phyloP scores from a whole-genome alignment of 23 tunicate species.

The Clavelina lepadiformis region DNA sequence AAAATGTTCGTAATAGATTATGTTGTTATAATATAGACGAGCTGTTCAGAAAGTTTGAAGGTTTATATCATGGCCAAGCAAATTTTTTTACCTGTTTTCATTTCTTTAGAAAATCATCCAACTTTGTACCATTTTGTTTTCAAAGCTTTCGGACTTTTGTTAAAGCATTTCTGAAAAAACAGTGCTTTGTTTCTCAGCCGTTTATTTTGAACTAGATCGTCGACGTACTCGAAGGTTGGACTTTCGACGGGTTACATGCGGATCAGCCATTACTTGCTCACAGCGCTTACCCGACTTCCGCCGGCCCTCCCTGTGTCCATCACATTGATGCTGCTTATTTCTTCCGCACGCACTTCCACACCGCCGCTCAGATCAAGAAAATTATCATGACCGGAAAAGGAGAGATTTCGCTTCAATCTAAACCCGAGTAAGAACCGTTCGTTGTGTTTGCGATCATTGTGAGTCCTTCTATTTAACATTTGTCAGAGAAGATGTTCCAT shows the following conservation, averaged over 20 bases:
- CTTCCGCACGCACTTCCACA: slow-evolving; percentile 1
- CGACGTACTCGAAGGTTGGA: slow-evolving; percentile 35
- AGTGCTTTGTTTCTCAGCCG: not conserved
- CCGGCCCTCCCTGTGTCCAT: slow-evolving; percentile 29
- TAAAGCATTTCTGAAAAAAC: not conserved
- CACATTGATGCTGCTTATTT: slow-evolving; percentile 8
- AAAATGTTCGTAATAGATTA: too few species aligned
- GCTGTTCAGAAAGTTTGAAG: too few species aligned
- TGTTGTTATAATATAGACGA: too few species aligned
- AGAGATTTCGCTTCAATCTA: not conserved
- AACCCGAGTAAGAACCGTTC: not conserved
- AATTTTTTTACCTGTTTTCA: not conserved
- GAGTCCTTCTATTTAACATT: too few species aligned
- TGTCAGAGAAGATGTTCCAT: too few species aligned
- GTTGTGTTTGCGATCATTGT: too few species aligned
- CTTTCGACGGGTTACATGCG: slow-evolving; percentile 15
- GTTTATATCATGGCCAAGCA: too few species aligned
- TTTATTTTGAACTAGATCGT: slow-evolving; percentile 6
- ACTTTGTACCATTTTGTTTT: not conserved
- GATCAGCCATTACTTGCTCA: slow-evolving; percentile 14
- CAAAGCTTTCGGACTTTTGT: not conserved
- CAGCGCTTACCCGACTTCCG: slow-evolving; percentile 33
- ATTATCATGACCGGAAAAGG: slow-evolving; percentile 19
- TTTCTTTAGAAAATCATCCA: not conserved
- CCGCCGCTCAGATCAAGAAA: slow-evolving; percentile 9